Conservation (phyloP, 2,888 invertebrate genomes). For the Drosophila pullipes region DNA sequence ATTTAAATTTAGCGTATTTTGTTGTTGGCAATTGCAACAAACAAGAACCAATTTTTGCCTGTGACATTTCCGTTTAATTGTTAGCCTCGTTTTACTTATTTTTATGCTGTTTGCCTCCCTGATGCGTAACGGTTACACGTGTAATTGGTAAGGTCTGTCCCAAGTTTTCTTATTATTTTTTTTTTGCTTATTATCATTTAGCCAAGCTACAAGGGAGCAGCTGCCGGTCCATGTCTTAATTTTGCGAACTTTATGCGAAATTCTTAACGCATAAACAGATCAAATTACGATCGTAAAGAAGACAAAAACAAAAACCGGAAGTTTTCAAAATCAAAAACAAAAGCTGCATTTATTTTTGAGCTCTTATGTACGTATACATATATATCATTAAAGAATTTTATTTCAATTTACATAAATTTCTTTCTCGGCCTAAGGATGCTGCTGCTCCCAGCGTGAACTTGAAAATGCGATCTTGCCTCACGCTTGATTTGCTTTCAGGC, state of each 20-base stretch:
- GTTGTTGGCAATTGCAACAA: slow-evolving; percentile 60
- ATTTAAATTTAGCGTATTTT: slow-evolving; percentile 46
- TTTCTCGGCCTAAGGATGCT: slow-evolving; percentile 26
- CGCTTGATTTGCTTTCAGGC: slow-evolving; percentile 66
- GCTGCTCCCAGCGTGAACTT: slow-evolving; percentile 42
- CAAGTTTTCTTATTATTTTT: not conserved
- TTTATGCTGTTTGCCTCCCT: slow-evolving; percentile 19
- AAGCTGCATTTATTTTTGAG: slow-evolving; percentile 26
- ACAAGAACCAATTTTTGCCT: slow-evolving; percentile 11
- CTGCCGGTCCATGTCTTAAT: slow-evolving; percentile 50
- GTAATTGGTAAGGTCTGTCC: slow-evolving; percentile 26
- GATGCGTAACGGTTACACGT: slow-evolving; percentile 33
- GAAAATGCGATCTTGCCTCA: slow-evolving; percentile 21
- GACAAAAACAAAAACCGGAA: slow-evolving; percentile 63
- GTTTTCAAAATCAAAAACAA: slow-evolving; percentile 66
- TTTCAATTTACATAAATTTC: slow-evolving; percentile 24
- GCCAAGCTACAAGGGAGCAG: slow-evolving; percentile 30
- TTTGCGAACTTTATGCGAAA: slow-evolving; percentile 60
- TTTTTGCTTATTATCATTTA: not conserved
- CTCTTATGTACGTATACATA: slow-evolving; percentile 8
- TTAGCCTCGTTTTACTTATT: slow-evolving; percentile 29
- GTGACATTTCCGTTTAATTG: slow-evolving; percentile 76
- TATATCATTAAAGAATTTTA: not conserved
- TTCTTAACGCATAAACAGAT: slow-evolving; percentile 73
- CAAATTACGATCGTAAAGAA: slow-evolving; percentile 67